These are phyloP conservation scores for Cassiopea xamachana DNA, from an alignment of 30 jellyfish, hydroid and myxozoan genomes.

Conservation along the genomic window DNA sequence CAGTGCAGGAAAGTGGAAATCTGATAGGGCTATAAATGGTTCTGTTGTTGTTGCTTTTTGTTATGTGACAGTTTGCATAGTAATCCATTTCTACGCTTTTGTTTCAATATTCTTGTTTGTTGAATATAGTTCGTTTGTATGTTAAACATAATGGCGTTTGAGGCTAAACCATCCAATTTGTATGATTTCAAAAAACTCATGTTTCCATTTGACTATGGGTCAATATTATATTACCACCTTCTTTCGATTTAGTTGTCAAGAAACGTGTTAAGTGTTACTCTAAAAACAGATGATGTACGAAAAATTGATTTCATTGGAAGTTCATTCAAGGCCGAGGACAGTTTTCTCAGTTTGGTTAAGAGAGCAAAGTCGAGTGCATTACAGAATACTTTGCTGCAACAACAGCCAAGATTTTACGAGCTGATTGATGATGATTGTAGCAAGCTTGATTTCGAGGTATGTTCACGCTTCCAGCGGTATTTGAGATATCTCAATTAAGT, in stretches of 20 bases:
- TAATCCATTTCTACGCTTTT: too few species aligned
- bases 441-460: constrained; percentile 42
- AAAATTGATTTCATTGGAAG: constrained; percentile 27
- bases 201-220: neutral
- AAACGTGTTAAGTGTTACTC: constrained; percentile 51
- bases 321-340: constrained; percentile 63
- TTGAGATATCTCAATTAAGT: too few species aligned
- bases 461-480: too few species aligned
- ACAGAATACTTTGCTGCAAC: constrained; percentile 24
- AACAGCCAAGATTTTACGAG: constrained; percentile 66
- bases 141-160: neutral
- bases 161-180: neutral
- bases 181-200: neutral
- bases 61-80: too few species aligned
- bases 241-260: constrained; percentile 19
- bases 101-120: too few species aligned
- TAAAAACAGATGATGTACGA: constrained; percentile 14
- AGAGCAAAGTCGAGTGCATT: constrained; percentile 1
- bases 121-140: too few species aligned
- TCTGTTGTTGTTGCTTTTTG: too few species aligned
- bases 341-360: constrained; percentile 38
- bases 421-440: constrained; percentile 18
- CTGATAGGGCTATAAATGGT: too few species aligned
- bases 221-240: neutral
- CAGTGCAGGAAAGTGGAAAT: too few species aligned